These are phyloP conservation scores for Meloidogyne chitwoodi DNA, from an alignment of 1,140 invertebrate genomes.

Conservation along the genomic window DNA sequence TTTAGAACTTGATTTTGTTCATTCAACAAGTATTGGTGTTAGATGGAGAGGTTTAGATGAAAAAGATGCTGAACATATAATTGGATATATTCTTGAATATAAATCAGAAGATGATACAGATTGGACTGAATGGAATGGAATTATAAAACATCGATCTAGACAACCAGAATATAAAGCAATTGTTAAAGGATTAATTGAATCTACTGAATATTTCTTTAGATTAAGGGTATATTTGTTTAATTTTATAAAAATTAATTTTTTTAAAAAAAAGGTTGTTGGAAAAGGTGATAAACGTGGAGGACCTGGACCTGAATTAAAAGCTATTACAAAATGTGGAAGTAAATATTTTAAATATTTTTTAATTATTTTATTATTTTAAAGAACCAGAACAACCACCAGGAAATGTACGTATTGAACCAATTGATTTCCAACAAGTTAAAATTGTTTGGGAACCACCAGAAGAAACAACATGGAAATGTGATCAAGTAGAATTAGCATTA, in stretches of 20 bases:
- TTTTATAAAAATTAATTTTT: too few relatives aligned
- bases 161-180: conserved; percentile 51
- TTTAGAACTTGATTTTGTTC: conserved; percentile 51
- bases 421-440: conserved; percentile 52
- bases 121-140: conserved; percentile 56
- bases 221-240: too few relatives aligned
- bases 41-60: conserved; percentile 52
- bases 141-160: conserved; percentile 45
- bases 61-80: conserved; percentile 54
- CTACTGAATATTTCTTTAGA: conserved; percentile 60
- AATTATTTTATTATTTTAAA: conserved; percentile 21
- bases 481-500: conserved; percentile 53
- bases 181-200: conserved; percentile 48
- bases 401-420: conserved; percentile 50
- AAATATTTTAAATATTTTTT: conserved; percentile 6
- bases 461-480: conserved; percentile 58
- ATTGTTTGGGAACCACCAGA: conserved; percentile 53
- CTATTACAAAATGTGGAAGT: conserved; percentile 54
- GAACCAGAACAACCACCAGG: conserved; percentile 54
- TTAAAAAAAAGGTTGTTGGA: conserved; percentile 50
- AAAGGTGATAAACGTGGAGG: conserved; percentile 59
- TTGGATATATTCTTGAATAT: conserved; percentile 57
- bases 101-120: conserved; percentile 55
- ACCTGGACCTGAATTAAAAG: conserved; percentile 57
- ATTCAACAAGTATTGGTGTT: conserved; percentile 57